Evolutionary conservation across 2,888 invertebrate genomes (phyloP), one percentile per base, ranked within the genome.

Genomic region (Heliconius sara): DNA sequence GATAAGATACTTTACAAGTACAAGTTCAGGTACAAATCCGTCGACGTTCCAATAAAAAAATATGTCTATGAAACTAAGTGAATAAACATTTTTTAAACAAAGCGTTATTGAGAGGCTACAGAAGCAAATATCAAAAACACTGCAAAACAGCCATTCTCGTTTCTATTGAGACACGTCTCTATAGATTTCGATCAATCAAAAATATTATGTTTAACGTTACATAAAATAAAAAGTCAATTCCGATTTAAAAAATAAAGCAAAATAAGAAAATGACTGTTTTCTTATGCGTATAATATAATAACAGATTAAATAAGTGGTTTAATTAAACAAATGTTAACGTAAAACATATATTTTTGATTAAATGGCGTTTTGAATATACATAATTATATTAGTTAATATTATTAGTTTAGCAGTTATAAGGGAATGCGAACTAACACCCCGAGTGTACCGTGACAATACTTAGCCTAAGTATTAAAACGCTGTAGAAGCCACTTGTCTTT

Each of bases 351-450:
- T 60, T 66, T 71, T 39, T 79, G 79, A 77, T 74, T 72, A 19
- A 47, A 77, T 72, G 80, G 82, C 80, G 71, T 63, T 34, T 73
- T 25, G 78, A 71, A 75, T 74, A 52, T 76, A 27, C 65, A 65
- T 65, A 13, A 65, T 65, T 65, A 70, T 63, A 72, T 81, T 81
- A 81, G 82, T 77, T 82, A 82, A 74, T 83, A 80, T 70, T 82
- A 79, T 83, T 83, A 83, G 90, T 89, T 89, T 92, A 89, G 87
- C 85, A 85, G 87, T 86, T 89, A 87, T 87, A 90, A 92, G 89
- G 90, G 93, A 92, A 93, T 94, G 94, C 91, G 81, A 87, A 92
- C 94, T 94, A 94, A 94, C 94, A 93, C 89, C 89, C 88, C 87
- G 87, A 86, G 90, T 92, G 92, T 92, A 91, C 86, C 86, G 88